A percentile compares a stretch with the other conserved stretches of the same genome.
These are phyloP conservation scores for Ennomos erosarius DNA, from an alignment of 2,888 invertebrate genomes.

Conservation along the genomic window DNA sequence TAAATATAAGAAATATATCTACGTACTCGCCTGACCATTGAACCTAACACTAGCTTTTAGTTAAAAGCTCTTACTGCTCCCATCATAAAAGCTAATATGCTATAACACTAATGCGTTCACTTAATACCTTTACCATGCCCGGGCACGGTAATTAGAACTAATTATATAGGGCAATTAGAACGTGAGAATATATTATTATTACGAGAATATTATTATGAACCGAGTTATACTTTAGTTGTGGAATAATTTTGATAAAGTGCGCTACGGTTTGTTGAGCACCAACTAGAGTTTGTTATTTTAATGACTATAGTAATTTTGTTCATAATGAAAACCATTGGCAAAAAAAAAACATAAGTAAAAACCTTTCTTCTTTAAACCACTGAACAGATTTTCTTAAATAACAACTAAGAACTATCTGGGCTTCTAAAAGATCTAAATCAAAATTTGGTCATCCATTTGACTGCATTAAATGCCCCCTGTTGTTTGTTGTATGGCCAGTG, in stretches of 20 bases:
- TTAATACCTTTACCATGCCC: slow-evolving; percentile 41
- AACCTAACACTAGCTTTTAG: slow-evolving; percentile 35
- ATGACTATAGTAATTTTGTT: background rate
- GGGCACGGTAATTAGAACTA: slow-evolving; percentile 41
- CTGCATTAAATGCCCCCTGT: no score
- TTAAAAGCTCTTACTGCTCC: slow-evolving; percentile 37
- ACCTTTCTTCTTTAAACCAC: no score
- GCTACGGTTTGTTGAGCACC: slow-evolving; percentile 17
- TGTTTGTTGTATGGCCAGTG: no score
- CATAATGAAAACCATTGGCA: no score
- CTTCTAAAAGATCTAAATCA: no score
- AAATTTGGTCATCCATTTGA: no score
- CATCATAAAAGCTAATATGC: slow-evolving; percentile 41
- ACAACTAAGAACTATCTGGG: no score
- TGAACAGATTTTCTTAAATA: no score
- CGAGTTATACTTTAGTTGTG: slow-evolving; percentile 23
- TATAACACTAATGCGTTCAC: slow-evolving; percentile 39
- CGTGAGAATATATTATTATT: slow-evolving; percentile 32
- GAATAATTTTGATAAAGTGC: slow-evolving; percentile 26
- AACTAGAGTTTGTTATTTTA: slow-evolving; percentile 8
- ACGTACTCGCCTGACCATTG: slow-evolving; percentile 13
- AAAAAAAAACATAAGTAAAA: no score
- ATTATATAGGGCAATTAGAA: slow-evolving; percentile 38
- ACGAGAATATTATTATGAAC: slow-evolving; percentile 22
- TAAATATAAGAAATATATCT: slow-evolving; percentile 19